Evolutionary conservation across 2,888 invertebrate species (phyloP), one percentile per base, ranked within the genome.

Genomic region (Coecobrya sp.): DNA sequence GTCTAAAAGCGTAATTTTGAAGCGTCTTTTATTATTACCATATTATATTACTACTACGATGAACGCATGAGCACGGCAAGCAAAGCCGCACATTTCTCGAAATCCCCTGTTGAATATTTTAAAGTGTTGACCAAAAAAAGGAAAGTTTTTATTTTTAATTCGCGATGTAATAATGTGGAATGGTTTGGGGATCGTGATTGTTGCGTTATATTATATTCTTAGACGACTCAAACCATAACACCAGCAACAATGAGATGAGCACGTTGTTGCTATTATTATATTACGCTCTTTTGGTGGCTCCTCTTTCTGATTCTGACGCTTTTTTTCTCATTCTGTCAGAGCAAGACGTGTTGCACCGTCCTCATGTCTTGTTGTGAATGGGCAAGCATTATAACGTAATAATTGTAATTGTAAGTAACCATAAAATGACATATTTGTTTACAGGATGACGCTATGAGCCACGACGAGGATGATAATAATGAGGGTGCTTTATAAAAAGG

Each of bases 401-500:
- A 55, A 45, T 4, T 36, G 36, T 81, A 30, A 55, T 55, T 79
- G 45, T 68, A 85, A 49, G 49, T 16, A 49, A 85, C 85, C 85
- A 85, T 65, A 68, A 85, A 85, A 49, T 84, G 65, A 65, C 85
- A 68, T 55, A 85, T 76, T 88, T 88, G 88, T 65, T 88, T 88
- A 87, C 87, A 76, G 55, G 70, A 87, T 87, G 87, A 87, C 76
- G 87, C 36, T 87, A 76, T 76, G 76, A 86, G 55, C 22, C 85
- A 68, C 49, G 62, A 85, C 52, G 42, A 45, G 3, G 42, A 73
- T 73, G 73, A 73, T 73, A 16, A 70, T 70, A 70, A 73, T 42
- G 19, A 73, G 55, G 42, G 19, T 81, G 52, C 27, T 81, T 52
- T 52, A 81, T 52, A 81, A 81, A 81, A 52, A 30, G 55, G 27